Base-by-base conservation (phyloP, 2,888 invertebrate genomes). In the Macropis europaea region DNA sequence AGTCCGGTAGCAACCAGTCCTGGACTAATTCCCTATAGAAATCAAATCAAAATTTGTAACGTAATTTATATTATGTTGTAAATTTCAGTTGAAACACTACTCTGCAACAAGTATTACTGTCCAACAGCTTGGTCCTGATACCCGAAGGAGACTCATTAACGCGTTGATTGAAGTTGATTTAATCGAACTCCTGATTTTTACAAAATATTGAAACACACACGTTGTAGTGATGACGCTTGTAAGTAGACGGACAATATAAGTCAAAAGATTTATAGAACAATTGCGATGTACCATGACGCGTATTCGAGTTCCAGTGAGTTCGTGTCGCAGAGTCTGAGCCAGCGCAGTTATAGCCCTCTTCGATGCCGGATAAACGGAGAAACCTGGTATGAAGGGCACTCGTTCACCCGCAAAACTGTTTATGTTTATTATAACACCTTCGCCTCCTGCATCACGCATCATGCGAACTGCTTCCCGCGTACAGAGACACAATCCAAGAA, bases 1-100 rank as follows among this genome's bases (percentile, higher is more conserved):
- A 92, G 89, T 64, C 91, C 91, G 0, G 93, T 93, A 45, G 91
- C 90, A 15, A 93, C 93, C 76, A 93, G 85, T 15, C 94, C 94
- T 0, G 94, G 94, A 42, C 92, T 93, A 45, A 94, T 90, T 79
- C 93, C 93, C 94, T 94, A 81, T 11, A 81, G 81, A 48, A 34
- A n/a, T 0, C 1, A 7, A 32, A 7, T 0, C 3, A 34, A n/a
- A n/a, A 19, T 38, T 15, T 17, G 11, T 9, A 19, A 19, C n/a
- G 5, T 7, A 3, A 36, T 38, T 26, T 26, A 9, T 22, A 13
- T 26, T 26, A 4, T 19, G 2, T 48, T 19, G 11, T 3, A 1
- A 4, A 28, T n/a, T n/a, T n/a, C n/a, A n/a, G n/a, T n/a, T n/a
- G n/a, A n/a, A n/a, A n/a, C n/a, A n/a, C n/a, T n/a, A n/a, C n/a